Evolutionary conservation across 2,888 invertebrate species (phyloP).

Genomic region (Lordiphosa fenestrarum): DNA sequence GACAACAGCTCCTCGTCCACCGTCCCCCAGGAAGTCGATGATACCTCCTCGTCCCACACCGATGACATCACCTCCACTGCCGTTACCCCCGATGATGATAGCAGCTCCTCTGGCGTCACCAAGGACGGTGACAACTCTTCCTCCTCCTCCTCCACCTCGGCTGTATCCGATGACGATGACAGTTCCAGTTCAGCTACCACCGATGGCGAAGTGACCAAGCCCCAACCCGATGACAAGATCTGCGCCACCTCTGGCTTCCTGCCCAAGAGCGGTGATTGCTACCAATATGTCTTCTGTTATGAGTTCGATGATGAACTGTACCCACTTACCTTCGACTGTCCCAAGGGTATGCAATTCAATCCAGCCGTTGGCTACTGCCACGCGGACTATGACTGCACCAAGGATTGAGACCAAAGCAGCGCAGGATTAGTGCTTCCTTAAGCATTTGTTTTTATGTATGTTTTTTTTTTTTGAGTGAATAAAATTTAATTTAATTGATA

Average conservation of each 20-base stretch:
- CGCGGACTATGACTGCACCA: constrained; percentile 31
- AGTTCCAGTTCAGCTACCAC: constrained; percentile 9
- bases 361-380: constrained; percentile 44
- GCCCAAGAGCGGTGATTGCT: constrained; percentile 47
- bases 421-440: constrained; percentile 7
- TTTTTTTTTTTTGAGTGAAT: constrained; percentile 39
- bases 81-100: background rate
- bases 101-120: background rate
- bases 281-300: constrained; percentile 52
- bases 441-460: constrained; percentile 18
- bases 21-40: too few species aligned
- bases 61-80: background rate
- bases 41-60: too few species aligned
- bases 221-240: background rate
- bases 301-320: background rate
- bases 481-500: constrained; percentile 50
- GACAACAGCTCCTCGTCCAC: background rate
- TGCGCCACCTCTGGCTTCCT: constrained; percentile 63
- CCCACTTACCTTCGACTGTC: constrained; percentile 41
- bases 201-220: background rate
- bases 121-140: background rate
- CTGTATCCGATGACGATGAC: constrained; percentile 9
- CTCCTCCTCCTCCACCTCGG: constrained; percentile 19
- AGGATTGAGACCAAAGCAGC: constrained; percentile 2
- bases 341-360: constrained; percentile 52